Conservation (phyloP, 2,113 vertebrate species). For the Ophthalmolycus amberensis region DNA sequence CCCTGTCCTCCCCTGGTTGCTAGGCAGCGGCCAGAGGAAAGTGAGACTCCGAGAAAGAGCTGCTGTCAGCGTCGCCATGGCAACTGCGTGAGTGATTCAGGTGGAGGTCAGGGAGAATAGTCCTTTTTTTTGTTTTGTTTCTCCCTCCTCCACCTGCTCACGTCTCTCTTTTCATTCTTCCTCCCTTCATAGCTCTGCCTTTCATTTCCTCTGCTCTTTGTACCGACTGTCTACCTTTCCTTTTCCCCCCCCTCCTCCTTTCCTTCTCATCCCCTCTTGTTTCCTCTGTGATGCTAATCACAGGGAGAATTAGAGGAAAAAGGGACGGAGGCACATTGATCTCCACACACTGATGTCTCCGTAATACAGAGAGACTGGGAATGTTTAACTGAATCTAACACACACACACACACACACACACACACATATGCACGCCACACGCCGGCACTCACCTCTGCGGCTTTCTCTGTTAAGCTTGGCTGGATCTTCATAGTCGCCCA, state of each 20-base stretch:
- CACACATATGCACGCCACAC: conserved; percentile 74
- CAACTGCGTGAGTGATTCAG: conserved; percentile 81
- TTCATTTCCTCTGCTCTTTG: conserved; percentile 63
- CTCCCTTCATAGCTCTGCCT: conserved; percentile 27
- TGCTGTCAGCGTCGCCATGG: conserved; percentile 81
- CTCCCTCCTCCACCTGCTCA: background rate
- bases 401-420: conserved; percentile 20
- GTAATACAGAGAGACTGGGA: conserved; percentile 61
- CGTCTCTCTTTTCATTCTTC: conserved; percentile 26
- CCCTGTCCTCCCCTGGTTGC: conserved; percentile 75
- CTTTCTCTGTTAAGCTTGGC: conserved; percentile 95
- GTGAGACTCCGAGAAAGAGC: conserved; percentile 71
- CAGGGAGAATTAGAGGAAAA: conserved; percentile 52
- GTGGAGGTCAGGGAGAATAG: conserved; percentile 76
- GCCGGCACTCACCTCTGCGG: conserved; percentile 94
- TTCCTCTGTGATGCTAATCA: conserved; percentile 69
- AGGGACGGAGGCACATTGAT: conserved; percentile 58
- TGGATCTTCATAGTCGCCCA: conserved; percentile 97
- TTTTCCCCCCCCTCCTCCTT: background rate
- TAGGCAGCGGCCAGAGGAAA: conserved; percentile 80
- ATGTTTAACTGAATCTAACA: conserved; percentile 65
- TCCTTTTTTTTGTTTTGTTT: conserved; percentile 45
- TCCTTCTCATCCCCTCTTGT: conserved; percentile 11
- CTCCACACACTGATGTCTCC: conserved; percentile 54
- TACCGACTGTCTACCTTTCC: conserved; percentile 10